Evolutionary conservation across 2,113 vertebrate genomes (phyloP).

Genomic region (Pterocles orientalis): DNA sequence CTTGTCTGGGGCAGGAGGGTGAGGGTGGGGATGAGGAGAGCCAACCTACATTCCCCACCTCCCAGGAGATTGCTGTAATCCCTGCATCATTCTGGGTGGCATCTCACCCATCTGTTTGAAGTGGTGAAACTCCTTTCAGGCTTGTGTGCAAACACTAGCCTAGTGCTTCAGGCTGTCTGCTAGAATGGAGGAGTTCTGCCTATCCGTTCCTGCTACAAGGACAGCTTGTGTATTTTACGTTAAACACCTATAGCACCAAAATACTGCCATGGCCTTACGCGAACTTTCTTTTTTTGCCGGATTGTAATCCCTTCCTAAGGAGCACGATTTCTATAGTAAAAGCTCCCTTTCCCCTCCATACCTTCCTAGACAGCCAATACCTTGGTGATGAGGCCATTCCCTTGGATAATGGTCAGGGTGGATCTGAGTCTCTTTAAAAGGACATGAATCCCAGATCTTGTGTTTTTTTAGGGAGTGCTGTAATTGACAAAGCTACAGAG

Average conservation of each 20-base stretch:
- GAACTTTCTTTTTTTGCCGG: neutral
- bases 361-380: neutral
- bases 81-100: conserved; percentile 17
- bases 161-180: conserved; percentile 37
- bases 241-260: neutral
- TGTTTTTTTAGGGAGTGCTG: neutral
- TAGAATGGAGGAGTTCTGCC: neutral
- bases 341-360: neutral
- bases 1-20: neutral
- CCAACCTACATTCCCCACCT: conserved; percentile 15
- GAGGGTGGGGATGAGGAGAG: neutral
- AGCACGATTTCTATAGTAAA: neutral
- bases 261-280: neutral
- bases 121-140: conserved; percentile 9
- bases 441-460: neutral
- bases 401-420: neutral
- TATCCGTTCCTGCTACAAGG: neutral
- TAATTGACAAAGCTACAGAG: neutral
- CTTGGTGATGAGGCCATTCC: neutral
- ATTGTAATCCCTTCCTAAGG: neutral
- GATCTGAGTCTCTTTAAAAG: neutral
- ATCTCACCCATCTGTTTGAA: conserved; percentile 21
- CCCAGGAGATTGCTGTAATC: neutral
- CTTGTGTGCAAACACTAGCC: neutral
- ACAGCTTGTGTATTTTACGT: neutral